phyloP scores from a whole-genome alignment of 2,797 vertebrate genomes.

The Morelia viridis region DNA sequence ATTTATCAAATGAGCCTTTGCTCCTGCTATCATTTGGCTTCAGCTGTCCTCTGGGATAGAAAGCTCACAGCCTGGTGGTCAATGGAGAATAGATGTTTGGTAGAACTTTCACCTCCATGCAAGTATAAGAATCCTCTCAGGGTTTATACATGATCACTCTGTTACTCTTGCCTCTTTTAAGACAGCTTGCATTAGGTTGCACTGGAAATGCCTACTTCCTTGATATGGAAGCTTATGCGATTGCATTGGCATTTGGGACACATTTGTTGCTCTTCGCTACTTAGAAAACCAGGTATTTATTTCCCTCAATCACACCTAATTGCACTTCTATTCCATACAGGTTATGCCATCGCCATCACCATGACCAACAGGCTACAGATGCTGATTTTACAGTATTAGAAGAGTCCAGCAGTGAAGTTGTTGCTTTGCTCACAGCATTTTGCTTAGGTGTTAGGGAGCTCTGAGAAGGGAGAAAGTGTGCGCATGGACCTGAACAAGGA shows the following conservation, averaged over 20 bases:
- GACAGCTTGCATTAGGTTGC: neutral
- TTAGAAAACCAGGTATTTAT: neutral
- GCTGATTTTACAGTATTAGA: neutral
- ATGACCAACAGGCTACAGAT: neutral
- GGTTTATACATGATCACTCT: neutral
- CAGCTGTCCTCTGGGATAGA: neutral
- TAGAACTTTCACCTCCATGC: neutral
- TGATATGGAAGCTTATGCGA: neutral
- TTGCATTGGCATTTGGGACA: neutral
- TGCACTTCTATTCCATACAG: neutral
- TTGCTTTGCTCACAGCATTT: neutral
- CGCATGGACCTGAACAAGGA: neutral
- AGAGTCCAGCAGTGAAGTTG: neutral
- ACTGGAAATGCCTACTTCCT: neutral
- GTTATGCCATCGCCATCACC: neutral
- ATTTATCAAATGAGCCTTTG: constrained; percentile 1
- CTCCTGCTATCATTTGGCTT: neutral
- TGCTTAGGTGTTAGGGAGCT: neutral
- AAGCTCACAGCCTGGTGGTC: neutral
- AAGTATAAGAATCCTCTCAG: neutral
- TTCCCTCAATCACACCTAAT: neutral
- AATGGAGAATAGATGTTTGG: neutral
- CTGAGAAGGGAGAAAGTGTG: neutral
- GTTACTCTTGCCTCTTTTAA: neutral
- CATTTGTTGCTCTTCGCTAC: neutral